Evolutionary conservation across 2,888 invertebrate genomes (phyloP).

Genomic region (Pollenia labialis): DNA sequence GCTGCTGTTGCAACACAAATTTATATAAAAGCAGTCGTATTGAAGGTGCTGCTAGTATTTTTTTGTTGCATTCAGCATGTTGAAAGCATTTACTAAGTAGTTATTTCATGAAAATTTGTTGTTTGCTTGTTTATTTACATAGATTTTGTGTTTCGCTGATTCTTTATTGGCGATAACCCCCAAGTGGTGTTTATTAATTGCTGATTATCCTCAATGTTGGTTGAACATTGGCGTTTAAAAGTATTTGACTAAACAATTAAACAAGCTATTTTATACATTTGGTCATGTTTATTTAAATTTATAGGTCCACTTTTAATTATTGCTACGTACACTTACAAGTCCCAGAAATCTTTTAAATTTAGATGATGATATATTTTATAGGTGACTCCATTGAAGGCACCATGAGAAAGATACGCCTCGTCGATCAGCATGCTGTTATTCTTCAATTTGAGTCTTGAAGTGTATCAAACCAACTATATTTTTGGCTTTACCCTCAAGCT

Average conservation of each 20-base stretch:
- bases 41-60: slow-evolving; percentile 76
- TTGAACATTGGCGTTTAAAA: slow-evolving; percentile 51
- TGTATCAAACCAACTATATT: no score
- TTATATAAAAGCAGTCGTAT: slow-evolving; percentile 53
- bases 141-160: slow-evolving; percentile 44
- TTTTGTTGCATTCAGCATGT: slow-evolving; percentile 61
- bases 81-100: slow-evolving; percentile 11
- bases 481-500: no score
- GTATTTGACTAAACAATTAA: slow-evolving; percentile 22
- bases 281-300: slow-evolving; percentile 26
- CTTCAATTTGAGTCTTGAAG: no score
- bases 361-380: no score
- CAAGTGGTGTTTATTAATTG: slow-evolving; percentile 70
- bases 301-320: not conserved
- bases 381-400: no score
- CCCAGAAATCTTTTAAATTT: not conserved
- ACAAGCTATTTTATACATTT: slow-evolving; percentile 14
- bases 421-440: no score
- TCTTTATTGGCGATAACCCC: slow-evolving; percentile 64
- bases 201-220: slow-evolving; percentile 67
- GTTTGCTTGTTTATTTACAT: slow-evolving; percentile 36
- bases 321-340: no score
- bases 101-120: slow-evolving; percentile 18
- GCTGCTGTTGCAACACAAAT: slow-evolving; percentile 52
- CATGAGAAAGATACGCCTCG: no score